Conservation (phyloP, 2,888 invertebrate species). For the Baronia brevicornis region DNA sequence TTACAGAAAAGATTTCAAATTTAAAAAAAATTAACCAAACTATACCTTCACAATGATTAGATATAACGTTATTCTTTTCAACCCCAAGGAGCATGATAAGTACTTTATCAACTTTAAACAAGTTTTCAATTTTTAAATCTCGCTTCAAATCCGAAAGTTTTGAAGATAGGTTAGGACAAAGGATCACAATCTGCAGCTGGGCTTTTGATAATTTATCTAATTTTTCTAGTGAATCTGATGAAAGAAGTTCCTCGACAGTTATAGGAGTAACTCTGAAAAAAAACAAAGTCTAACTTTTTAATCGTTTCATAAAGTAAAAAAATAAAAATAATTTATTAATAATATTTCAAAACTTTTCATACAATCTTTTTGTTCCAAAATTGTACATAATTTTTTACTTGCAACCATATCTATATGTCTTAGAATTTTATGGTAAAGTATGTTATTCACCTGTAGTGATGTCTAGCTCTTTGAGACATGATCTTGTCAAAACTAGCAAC, state of each 20-base stretch:
- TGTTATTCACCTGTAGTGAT: slow-evolving; percentile 81
- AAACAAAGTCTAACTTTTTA: slow-evolving; percentile 8
- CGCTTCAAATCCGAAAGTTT: slow-evolving; percentile 74
- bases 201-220: slow-evolving; percentile 77
- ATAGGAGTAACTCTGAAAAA: slow-evolving; percentile 81
- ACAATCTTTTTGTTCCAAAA: not conserved
- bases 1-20: too few relatives aligned
- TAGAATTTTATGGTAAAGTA: not conserved
- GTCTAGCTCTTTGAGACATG: slow-evolving; percentile 85
- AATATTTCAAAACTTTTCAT: too few relatives aligned
- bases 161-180: slow-evolving; percentile 84
- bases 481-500: slow-evolving; percentile 89
- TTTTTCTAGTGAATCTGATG: slow-evolving; percentile 66
- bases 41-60: slow-evolving; percentile 80
- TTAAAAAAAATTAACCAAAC: too few relatives aligned
- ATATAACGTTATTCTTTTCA: slow-evolving; percentile 81
- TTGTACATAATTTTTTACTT: not conserved
- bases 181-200: slow-evolving; percentile 85
- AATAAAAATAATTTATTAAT: not conserved
- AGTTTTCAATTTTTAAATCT: slow-evolving; percentile 69
- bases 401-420: not conserved
- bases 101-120: slow-evolving; percentile 82
- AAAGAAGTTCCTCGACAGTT: slow-evolving; percentile 80
- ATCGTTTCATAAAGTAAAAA: not conserved
- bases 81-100: slow-evolving; percentile 89